These are phyloP conservation scores for Pseudobourletiella spinata DNA, from an alignment of 1,140 invertebrate genomes.

Conservation along the genomic window DNA sequence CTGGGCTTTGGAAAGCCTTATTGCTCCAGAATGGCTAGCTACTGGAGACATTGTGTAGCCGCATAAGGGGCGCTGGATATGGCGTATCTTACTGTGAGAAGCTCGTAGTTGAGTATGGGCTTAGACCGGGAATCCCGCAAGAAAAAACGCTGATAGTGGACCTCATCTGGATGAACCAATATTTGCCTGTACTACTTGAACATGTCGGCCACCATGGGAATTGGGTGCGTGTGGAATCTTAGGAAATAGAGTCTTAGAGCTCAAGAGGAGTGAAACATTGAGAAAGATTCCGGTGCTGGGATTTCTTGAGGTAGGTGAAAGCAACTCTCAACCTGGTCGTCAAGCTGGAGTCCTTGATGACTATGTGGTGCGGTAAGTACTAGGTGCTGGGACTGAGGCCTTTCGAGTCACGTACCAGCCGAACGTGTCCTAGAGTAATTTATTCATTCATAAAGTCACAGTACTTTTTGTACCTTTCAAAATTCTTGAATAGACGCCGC, in stretches of 20 bases:
- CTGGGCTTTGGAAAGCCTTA: neutral
- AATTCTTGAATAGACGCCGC: no score
- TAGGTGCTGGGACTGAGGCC: constrained; percentile 4
- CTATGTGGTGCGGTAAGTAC: constrained; percentile 38
- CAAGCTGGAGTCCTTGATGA: constrained; percentile 29
- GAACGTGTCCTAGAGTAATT: constrained; percentile 36
- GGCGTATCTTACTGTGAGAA: constrained; percentile 40
- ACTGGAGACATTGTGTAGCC: constrained; percentile 38
- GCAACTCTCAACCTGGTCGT: constrained; percentile 39
- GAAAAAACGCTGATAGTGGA: constrained; percentile 39
- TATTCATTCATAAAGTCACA: constrained; percentile 38
- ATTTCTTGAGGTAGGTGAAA: constrained; percentile 38
- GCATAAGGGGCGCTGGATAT: constrained; percentile 38
- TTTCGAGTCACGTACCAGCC: constrained; percentile 18
- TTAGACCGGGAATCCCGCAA: constrained; percentile 37
- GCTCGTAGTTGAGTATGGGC: constrained; percentile 28
- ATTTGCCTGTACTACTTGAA: constrained; percentile 36
- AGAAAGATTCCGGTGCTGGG: constrained; percentile 32
- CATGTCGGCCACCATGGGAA: constrained; percentile 34
- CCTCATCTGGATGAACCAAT: constrained; percentile 1
- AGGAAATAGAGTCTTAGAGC: constrained; percentile 37
- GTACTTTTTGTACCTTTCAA: no score
- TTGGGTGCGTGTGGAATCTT: constrained; percentile 26
- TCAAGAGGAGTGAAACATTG: constrained; percentile 39
- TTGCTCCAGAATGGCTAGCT: constrained; percentile 33